Conservation (phyloP, 2,113 vertebrate species). For the Salvator merianae region DNA sequence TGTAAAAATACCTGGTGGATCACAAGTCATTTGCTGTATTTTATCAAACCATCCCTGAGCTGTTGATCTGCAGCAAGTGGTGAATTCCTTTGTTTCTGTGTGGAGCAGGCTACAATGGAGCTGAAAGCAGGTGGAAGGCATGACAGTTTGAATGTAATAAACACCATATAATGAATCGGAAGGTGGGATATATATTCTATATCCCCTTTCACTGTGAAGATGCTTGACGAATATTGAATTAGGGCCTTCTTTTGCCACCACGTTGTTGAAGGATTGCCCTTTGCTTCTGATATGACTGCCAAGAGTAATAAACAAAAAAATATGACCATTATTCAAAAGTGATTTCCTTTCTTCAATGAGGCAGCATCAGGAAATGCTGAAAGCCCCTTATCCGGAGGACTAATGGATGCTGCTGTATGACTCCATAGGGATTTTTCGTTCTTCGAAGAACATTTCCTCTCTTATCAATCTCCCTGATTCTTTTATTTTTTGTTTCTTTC, state of each 20-base stretch:
- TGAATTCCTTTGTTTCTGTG: neutral
- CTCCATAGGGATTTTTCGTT: constrained; percentile 18
- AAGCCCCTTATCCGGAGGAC: neutral
- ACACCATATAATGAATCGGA: too few species aligned
- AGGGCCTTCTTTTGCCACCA: neutral
- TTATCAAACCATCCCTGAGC: too few species aligned
- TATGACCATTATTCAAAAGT: neutral
- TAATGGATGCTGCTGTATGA: neutral
- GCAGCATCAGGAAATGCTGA: neutral
- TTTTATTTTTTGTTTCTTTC: neutral
- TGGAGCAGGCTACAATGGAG: neutral
- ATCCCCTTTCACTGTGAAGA: too few species aligned
- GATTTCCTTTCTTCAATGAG: neutral
- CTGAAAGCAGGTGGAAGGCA: neutral
- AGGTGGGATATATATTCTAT: too few species aligned
- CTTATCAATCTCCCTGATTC: neutral
- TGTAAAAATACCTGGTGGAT: too few species aligned
- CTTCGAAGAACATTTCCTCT: constrained; percentile 13
- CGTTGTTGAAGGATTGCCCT: neutral
- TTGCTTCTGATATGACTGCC: neutral
- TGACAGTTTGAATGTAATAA: too few species aligned
- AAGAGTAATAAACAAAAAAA: constrained; percentile 10
- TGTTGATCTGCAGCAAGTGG: too few species aligned
- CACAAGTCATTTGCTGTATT: too few species aligned
- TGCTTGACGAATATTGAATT: neutral